These are phyloP conservation scores for Hyperoodon ampullatus DNA, from an alignment of 2,113 vertebrate species.

Conservation along the genomic window DNA sequence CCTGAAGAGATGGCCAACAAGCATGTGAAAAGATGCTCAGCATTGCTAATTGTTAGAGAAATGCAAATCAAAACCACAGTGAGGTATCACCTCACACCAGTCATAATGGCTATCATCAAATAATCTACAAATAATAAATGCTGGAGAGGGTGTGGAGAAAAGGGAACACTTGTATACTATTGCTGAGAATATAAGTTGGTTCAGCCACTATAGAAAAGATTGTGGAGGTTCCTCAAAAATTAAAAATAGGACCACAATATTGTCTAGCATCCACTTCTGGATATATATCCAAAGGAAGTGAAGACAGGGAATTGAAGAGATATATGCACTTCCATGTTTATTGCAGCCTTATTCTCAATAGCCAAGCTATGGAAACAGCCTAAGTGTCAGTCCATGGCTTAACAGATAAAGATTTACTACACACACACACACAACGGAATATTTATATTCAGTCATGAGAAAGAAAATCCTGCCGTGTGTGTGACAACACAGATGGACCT, in stretches of 20 bases:
- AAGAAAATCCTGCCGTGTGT: background rate
- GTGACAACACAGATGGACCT: background rate
- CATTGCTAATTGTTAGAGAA: background rate
- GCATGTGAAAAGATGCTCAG: background rate
- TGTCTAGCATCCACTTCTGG: background rate
- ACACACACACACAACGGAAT: background rate
- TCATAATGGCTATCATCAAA: background rate
- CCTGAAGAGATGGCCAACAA: too few relatives aligned
- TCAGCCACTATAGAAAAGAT: background rate
- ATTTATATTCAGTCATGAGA: rapidly evolving
- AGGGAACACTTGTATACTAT: background rate
- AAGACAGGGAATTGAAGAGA: background rate
- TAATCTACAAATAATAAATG: background rate
- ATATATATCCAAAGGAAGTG: background rate
- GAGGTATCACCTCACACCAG: background rate
- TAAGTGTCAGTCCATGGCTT: background rate
- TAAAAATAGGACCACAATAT: background rate
- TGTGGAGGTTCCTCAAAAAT: background rate
- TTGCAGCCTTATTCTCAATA: background rate
- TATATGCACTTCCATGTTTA: background rate
- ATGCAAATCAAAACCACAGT: background rate
- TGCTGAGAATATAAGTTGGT: background rate
- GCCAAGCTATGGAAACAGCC: background rate
- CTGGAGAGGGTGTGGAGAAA: background rate
- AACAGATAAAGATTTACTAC: background rate